Conservation (phyloP, 2,888 invertebrate species). For the Caenorhabditis zanzibari region DNA sequence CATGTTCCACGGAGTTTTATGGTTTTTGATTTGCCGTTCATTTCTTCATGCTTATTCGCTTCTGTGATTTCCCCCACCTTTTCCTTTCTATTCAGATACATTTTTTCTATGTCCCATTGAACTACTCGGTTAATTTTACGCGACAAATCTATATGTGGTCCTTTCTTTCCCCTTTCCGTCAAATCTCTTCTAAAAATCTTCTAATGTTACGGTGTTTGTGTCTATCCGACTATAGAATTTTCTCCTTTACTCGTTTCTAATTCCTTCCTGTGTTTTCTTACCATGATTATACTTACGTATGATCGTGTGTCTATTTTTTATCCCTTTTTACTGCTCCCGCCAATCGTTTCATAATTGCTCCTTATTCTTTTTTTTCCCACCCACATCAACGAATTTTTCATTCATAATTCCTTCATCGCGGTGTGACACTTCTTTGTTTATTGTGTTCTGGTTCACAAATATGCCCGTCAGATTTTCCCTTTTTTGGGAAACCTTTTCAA, state of each 20-base stretch:
- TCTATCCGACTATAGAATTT: conserved; percentile 15
- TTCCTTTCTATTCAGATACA: conserved; percentile 16
- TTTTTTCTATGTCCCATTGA: conserved; percentile 31
- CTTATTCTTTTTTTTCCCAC: background rate
- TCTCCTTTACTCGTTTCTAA: conserved; percentile 21
- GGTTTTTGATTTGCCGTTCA: background rate
- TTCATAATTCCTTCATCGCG: background rate
- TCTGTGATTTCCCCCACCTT: conserved; percentile 39
- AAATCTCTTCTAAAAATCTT: conserved; percentile 42
- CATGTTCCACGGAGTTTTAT: conserved; percentile 15
- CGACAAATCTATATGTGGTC: background rate
- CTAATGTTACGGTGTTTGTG: conserved; percentile 38
- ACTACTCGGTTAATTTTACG: background rate
- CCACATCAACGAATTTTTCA: conserved; percentile 10
- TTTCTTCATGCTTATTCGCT: conserved; percentile 53
- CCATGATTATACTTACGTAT: background rate
- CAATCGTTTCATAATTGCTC: conserved; percentile 21
- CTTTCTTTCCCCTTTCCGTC: background rate
- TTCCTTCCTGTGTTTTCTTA: background rate
- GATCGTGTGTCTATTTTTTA: background rate
- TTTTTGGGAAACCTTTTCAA: conserved; percentile 19
- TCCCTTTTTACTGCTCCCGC: background rate
- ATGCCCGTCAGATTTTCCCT: conserved; percentile 11
- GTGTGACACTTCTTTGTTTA: conserved; percentile 22
- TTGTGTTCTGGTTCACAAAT: conserved; percentile 19